Percentiles rank a stretch among this genome's conserved stretches.
Evolutionary conservation across 2,113 vertebrate genomes (phyloP).

Genomic region (Henicopernis longicauda): DNA sequence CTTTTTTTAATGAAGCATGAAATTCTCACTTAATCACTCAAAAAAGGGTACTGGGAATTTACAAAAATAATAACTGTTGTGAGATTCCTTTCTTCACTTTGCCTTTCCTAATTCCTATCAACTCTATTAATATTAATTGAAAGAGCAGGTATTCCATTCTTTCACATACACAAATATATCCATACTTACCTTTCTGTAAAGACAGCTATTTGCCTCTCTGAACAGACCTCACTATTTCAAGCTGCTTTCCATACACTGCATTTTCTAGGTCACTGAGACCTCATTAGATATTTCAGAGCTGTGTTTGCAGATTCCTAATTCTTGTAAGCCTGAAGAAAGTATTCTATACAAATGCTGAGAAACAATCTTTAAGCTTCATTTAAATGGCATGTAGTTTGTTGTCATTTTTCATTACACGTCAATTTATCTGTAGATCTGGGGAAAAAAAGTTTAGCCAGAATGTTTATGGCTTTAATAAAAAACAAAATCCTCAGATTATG

Average conservation of each 20-base stretch:
- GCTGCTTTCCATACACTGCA: not conserved
- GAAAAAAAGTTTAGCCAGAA: not conserved
- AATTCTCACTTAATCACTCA: not conserved
- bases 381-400: not conserved
- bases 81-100: not conserved
- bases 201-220: not conserved
- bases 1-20: not conserved
- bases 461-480: conserved; percentile 17
- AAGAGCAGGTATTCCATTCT: not conserved
- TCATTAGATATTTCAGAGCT: conserved; percentile 58
- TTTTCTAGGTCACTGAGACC: conserved; percentile 62
- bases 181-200: not conserved
- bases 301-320: conserved; percentile 38
- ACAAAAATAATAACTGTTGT: not conserved
- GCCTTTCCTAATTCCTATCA: not conserved
- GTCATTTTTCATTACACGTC: conserved; percentile 5
- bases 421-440: conserved; percentile 31
- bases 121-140: not conserved
- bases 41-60: not conserved
- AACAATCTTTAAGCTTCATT: conserved; percentile 34
- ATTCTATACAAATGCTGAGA: conserved; percentile 24
- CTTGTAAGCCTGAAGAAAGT: conserved; percentile 49
- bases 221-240: not conserved
- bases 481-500: conserved; percentile 34
- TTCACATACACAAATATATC: not conserved